Base-by-base conservation (phyloP, 2,113 vertebrate species). In the Perca flavescens region DNA sequence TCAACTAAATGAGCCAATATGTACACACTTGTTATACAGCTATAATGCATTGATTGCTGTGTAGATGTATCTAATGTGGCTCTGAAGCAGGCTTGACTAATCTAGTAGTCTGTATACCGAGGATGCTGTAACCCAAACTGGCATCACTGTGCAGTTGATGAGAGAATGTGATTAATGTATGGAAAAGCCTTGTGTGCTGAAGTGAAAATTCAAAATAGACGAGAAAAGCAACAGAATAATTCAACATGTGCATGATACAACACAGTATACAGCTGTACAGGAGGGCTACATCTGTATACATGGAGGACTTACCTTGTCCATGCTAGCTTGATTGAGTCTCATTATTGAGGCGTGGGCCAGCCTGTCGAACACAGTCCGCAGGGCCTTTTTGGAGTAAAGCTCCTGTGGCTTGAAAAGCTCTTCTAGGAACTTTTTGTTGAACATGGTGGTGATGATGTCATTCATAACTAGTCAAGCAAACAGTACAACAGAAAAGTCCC, bases 381-480 rank as follows among this genome's bases (percentile, higher is more conserved):
- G 94, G 1, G 98, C 97, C 83, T 99, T 99, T 92, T 99, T 99
- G 85, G 98, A 98, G 53, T 99, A 99, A 21, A 99, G 96, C 28
- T 99, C 98, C 92, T 99, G 98, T 0, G 98, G 97, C 77, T 98
- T 99, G 93, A 99, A 99, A 86, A 99, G 91, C 89, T 99, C 98
- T 54, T 99, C 97, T 90, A 99, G 95, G 82, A 99, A 99, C 80
- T 96, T 99, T 80, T 96, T 96, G 88, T 98, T 99, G 94, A 99
- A 99, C 98, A 99, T 99, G 82, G 98, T 99, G 74, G 95, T 96
- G 91, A 99, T 97, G 95, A 99, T 99, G 95, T 99, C 98, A 91
- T 99, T 99, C 96, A 99, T 97, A 82, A 99, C 98, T 99, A 93
- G 47, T 93, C 63, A 81, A 14, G 16, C 12, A 83, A 80, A 79